Evolutionary conservation across 2,888 invertebrate species (phyloP).

Genomic region (Hirtodrosophila histrioides): DNA sequence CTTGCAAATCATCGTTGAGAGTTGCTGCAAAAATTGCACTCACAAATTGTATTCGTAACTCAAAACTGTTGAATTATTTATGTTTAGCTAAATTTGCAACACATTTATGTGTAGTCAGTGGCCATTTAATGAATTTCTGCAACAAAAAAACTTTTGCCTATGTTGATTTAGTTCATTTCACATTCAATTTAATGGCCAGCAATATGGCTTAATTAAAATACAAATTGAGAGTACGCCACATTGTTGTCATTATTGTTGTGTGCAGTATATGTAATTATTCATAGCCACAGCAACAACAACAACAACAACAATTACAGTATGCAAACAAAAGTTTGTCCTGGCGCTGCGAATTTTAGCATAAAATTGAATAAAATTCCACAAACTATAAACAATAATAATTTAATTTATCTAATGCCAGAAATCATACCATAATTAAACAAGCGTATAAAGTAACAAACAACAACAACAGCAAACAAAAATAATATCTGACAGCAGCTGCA

Average conservation of each 20-base stretch:
- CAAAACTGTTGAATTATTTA: conserved; percentile 3
- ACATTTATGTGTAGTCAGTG: conserved; percentile 7
- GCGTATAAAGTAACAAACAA: conserved; percentile 28
- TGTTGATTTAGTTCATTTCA: conserved; percentile 48
- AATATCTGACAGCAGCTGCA: conserved; percentile 49
- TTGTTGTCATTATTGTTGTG: conserved; percentile 2
- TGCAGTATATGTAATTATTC: conserved; percentile 36
- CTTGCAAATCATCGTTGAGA: conserved; percentile 19
- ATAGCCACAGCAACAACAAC: conserved; percentile 14
- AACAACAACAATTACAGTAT: conserved; percentile 12
- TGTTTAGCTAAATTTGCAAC: conserved; percentile 1
- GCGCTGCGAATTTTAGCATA: conserved; percentile 21
- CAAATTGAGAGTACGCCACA: conserved; percentile 29
- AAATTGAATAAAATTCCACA: conserved; percentile 16
- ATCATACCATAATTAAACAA: conserved; percentile 61
- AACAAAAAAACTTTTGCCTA: conserved; percentile 39
- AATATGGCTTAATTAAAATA: conserved; percentile 65
- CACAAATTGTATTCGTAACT: conserved; percentile 18
- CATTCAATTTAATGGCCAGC: conserved; percentile 11
- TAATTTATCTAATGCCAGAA: conserved; percentile 65
- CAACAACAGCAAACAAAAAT: conserved; percentile 18
- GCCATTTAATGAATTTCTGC: conserved; percentile 43
- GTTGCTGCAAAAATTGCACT: conserved; percentile 12
- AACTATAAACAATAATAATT: conserved; percentile 53
- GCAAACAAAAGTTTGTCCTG: conserved; percentile 18